Evolutionary conservation across 2,888 invertebrate genomes (phyloP).

Genomic region (Ectobius pallidus): DNA sequence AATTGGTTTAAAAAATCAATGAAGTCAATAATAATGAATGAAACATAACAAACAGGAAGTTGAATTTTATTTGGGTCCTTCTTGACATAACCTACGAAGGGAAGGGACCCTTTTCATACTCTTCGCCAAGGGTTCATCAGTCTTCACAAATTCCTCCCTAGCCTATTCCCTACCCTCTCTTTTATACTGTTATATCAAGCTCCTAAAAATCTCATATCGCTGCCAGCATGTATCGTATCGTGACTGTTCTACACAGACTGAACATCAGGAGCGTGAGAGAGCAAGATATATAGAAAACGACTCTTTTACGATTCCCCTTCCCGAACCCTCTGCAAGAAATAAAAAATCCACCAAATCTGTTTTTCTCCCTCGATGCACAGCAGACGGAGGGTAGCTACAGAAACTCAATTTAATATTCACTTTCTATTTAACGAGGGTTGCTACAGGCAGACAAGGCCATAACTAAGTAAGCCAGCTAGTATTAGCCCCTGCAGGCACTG

Average conservation of each 20-base stretch:
- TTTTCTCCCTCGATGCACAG: slow-evolving; percentile 18
- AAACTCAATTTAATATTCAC: slow-evolving; percentile 40
- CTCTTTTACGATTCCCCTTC: slow-evolving; percentile 25
- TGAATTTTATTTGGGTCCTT: too few species aligned
- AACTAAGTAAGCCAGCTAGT: slow-evolving; percentile 22
- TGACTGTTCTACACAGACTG: neutral
- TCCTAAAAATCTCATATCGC: slow-evolving; percentile 26
- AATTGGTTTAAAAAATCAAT: too few species aligned
- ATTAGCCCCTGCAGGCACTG: slow-evolving; percentile 9
- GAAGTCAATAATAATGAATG: too few species aligned
- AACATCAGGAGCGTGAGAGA: slow-evolving; percentile 5
- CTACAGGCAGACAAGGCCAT: slow-evolving; percentile 32
- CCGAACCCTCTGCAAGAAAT: neutral
- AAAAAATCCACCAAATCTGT: slow-evolving; percentile 23
- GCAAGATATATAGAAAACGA: slow-evolving; percentile 20
- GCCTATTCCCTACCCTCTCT: slow-evolving; percentile 10
- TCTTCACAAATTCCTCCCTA: slow-evolving; percentile 24
- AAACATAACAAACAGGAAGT: too few species aligned
- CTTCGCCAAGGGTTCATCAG: slow-evolving; percentile 1
- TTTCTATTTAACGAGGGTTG: slow-evolving; percentile 30
- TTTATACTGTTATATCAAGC: neutral
- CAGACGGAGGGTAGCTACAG: slow-evolving; percentile 4
- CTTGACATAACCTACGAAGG: too few species aligned
- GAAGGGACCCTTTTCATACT: too few species aligned
- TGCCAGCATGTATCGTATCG: neutral